Percentiles rank a stretch among this genome's conserved stretches.
These are phyloP conservation scores for Agrilus biguttatus DNA, from an alignment of 2,888 invertebrate species.

Conservation along the genomic window DNA sequence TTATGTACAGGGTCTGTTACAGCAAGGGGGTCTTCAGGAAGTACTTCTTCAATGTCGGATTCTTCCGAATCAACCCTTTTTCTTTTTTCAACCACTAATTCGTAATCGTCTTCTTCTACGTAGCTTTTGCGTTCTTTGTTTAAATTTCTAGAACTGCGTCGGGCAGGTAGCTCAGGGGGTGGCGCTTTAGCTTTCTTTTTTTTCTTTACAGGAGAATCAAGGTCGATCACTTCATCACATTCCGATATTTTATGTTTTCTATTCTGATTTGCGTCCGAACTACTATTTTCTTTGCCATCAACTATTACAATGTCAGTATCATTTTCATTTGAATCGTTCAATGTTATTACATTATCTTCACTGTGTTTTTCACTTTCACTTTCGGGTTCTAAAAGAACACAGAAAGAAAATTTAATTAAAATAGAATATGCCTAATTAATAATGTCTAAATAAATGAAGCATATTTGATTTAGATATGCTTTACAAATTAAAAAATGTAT, in stretches of 20 bases:
- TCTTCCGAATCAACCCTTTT: slow-evolving; percentile 24
- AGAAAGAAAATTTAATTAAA: too few relatives aligned
- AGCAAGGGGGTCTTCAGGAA: slow-evolving; percentile 43
- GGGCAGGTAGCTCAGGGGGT: slow-evolving; percentile 22
- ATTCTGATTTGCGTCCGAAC: slow-evolving; percentile 1
- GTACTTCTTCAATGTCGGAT: slow-evolving; percentile 50
- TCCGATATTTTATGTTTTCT: not conserved
- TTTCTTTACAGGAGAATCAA: slow-evolving; percentile 29
- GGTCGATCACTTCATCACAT: slow-evolving; percentile 16
- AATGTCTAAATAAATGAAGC: too few relatives aligned
- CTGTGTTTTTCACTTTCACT: not conserved
- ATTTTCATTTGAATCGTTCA: slow-evolving; percentile 5
- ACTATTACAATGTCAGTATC: slow-evolving; percentile 5
- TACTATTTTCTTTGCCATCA: slow-evolving; percentile 5
- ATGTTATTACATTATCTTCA: slow-evolving; percentile 4
- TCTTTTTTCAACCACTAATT: slow-evolving; percentile 6
- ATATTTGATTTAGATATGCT: too few relatives aligned
- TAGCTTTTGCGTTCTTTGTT: slow-evolving; percentile 28
- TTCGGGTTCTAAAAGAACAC: not conserved
- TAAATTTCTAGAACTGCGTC: slow-evolving; percentile 40
- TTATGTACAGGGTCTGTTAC: slow-evolving; percentile 20
- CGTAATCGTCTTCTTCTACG: slow-evolving; percentile 8
- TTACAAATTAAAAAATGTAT: too few relatives aligned
- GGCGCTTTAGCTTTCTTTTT: slow-evolving; percentile 15
- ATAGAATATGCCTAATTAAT: too few relatives aligned